Base-by-base conservation (phyloP, 2,888 invertebrate genomes). In the Lepeophtheirus nordmannii region DNA sequence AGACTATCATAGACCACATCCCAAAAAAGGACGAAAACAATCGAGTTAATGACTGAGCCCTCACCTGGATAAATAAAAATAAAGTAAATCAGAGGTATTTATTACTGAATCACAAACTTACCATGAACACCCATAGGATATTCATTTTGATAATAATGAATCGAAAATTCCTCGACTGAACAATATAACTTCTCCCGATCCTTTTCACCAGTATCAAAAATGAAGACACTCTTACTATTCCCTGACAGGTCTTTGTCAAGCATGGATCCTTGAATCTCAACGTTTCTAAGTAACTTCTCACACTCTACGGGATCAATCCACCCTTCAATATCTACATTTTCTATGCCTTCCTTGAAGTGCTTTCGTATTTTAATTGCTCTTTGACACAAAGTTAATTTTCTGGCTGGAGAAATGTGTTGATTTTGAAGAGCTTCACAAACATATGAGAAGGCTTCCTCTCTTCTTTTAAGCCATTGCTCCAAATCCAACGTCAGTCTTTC, bases 11-110 rank as follows among this genome's bases (percentile, higher is more conserved):
- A 86, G 60, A 91, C 81, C 2, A 87, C 82, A 70, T 89, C 85
- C 88, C 89, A 90, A 75, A 89, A 87, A 10, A 86, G 75, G 0
- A 85, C 75, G 46, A 78, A 78, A 74, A 85, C 85, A 67, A 87
- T 73, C 0, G 81, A 80, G 3, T 78, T 77, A 9, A 85, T 78
- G 17, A 84, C 78, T 0, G 80, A 76, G 1, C 86, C 85, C 74
- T 88, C 87, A 72, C 83, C 85, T 73, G 87, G 87, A n/a, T 82
- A 76, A 12, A 84, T 84, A 83, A 73, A 0, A 75, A 74, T 30
- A 68, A 0, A 75, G 74, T 30, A 68, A 37, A 12, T 12, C 59
- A 41, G 17, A 46, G 58, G 58, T 8, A 17, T 46, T 46, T 46
- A 46, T n/a, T 46, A 46, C 5, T n/a, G 17, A 46, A n/a, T 14